phyloP scores from a whole-genome alignment of 2,888 invertebrate species.

The Gasteruption jaculator region DNA sequence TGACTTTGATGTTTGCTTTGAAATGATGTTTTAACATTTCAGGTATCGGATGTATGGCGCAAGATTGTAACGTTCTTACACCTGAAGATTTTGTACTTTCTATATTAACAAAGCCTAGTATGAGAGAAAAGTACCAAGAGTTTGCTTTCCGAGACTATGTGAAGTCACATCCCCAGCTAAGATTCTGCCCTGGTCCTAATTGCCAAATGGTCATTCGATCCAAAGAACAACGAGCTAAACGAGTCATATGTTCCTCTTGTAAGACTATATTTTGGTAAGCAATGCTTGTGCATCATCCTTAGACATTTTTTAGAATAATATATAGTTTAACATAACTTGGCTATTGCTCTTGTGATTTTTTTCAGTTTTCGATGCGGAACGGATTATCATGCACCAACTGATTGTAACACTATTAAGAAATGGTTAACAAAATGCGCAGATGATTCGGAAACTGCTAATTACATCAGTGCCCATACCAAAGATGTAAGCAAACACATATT shows the following conservation, averaged over 20 bases:
- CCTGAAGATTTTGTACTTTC: conserved; percentile 94
- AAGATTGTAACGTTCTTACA: conserved; percentile 88
- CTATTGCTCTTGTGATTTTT: conserved; percentile 11
- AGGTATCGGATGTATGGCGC: conserved; percentile 96
- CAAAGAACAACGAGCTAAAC: conserved; percentile 75
- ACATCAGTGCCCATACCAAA: conserved; percentile 98
- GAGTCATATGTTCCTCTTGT: conserved; percentile 85
- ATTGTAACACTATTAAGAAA: conserved; percentile 89
- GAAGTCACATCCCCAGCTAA: conserved; percentile 82
- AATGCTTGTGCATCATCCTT: neutral
- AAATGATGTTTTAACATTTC: conserved; percentile 37
- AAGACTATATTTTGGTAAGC: conserved; percentile 82
- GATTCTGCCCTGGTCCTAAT: conserved; percentile 95
- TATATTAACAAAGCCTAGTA: conserved; percentile 73
- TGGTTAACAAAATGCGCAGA: conserved; percentile 99
- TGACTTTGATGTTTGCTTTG: neutral
- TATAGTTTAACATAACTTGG: conserved; percentile 1
- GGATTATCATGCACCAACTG: conserved; percentile 98
- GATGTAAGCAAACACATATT: conserved; percentile 62
- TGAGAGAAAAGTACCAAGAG: conserved; percentile 90
- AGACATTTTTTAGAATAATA: neutral
- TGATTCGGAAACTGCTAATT: conserved; percentile 99
- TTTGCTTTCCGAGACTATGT: conserved; percentile 96
- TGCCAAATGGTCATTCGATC: conserved; percentile 88
- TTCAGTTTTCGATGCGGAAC: conserved; percentile 83